A percentile compares a stretch with the other conserved stretches of the same genome.
Conservation (phyloP, 2,888 invertebrate genomes). For the Onthophagus sagittarius region DNA sequence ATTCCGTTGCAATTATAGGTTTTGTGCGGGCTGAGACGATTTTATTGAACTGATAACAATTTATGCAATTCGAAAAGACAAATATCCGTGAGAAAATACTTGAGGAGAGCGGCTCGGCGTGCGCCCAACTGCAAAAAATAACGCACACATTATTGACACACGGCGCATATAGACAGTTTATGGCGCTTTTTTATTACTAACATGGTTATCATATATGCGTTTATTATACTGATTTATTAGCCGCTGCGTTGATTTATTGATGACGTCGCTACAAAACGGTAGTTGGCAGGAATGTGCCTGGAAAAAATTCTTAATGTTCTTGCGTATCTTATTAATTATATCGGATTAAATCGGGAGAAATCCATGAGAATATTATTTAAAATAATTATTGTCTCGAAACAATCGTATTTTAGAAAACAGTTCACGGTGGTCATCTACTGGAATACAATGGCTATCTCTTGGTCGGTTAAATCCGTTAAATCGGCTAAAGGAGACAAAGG, state of each 20-base stretch:
- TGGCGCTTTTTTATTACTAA: background rate
- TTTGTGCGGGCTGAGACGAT: background rate
- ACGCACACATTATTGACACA: background rate
- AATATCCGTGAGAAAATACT: background rate
- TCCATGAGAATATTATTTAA: background rate
- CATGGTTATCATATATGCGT: background rate
- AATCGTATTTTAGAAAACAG: background rate
- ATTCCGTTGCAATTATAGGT: background rate
- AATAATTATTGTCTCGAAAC: background rate
- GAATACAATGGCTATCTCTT: background rate
- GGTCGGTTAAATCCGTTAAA: constrained; percentile 1
- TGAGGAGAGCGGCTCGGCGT: background rate
- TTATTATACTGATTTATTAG: background rate
- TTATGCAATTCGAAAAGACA: background rate
- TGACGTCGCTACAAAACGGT: background rate
- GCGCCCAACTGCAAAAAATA: background rate
- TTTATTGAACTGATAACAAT: background rate
- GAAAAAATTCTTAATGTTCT: background rate
- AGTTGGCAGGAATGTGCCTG: background rate
- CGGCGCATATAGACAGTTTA: background rate
- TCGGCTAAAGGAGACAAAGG: constrained; percentile 1
- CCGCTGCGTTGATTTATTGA: background rate
- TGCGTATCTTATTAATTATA: background rate
- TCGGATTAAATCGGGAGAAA: background rate
- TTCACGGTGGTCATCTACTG: background rate